These are phyloP conservation scores for Nemapogon koenigi DNA, from an alignment of 2,888 invertebrate genomes.

Conservation along the genomic window DNA sequence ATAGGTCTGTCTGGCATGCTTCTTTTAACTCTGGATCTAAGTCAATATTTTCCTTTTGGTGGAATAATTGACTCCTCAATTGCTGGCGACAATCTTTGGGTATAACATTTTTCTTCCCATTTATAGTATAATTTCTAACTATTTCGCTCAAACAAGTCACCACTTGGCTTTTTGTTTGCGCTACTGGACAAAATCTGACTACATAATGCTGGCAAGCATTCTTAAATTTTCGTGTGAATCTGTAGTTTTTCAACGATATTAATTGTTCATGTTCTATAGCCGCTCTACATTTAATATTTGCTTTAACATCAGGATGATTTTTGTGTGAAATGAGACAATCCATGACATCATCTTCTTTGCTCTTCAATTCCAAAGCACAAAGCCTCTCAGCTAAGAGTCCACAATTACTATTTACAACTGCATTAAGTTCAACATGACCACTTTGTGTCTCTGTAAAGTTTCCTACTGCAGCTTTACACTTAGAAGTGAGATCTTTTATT, in stretches of 20 bases:
- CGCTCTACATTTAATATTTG: constrained; percentile 83
- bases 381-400: constrained; percentile 77
- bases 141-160: constrained; percentile 89
- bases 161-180: constrained; percentile 78
- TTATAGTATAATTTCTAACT: constrained; percentile 87
- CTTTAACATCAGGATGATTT: constrained; percentile 81
- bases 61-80: constrained; percentile 87
- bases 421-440: constrained; percentile 88
- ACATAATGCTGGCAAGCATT: constrained; percentile 90
- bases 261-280: constrained; percentile 98
- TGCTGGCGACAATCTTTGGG: constrained; percentile 91
- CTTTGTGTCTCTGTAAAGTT: constrained; percentile 91
- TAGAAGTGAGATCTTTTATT: constrained; percentile 69
- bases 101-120: constrained; percentile 77
- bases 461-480: constrained; percentile 79
- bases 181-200: constrained; percentile 69
- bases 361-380: constrained; percentile 72
- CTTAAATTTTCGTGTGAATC: constrained; percentile 93
- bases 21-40: constrained; percentile 85
- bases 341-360: constrained; percentile 88
- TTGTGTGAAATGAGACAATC: constrained; percentile 93
- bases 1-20: constrained; percentile 82
- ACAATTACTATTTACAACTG: constrained; percentile 84
- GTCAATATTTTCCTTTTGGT: constrained; percentile 88
- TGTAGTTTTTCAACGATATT: constrained; percentile 90